Base-by-base conservation (phyloP, 2,888 invertebrate species). In the Tipula lateralis region DNA sequence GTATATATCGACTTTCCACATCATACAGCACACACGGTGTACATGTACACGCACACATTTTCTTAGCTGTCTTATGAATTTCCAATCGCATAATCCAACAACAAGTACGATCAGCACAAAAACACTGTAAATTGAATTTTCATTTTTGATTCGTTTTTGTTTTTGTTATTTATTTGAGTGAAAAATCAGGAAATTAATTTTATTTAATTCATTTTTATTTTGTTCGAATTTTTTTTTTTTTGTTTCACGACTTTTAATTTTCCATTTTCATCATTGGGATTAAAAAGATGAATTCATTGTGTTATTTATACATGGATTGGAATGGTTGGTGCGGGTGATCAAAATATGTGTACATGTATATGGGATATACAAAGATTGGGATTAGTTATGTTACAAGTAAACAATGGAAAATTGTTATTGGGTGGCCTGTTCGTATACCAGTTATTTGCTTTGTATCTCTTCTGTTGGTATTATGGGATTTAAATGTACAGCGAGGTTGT, bases 151-250 rank as follows among this genome's bases (percentile, higher is more conserved):
- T 44, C 13, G n/a, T 66, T 66, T 44, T 44, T 44, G 44, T 44
- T 66, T 66, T 66, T 66, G 66, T 66, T 66, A 66, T 66, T 66
- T 66, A 66, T 66, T 66, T 66, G 66, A 66, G 66, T 66, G 66
- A 66, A 66, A 66, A 66, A 66, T 66, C 66, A 66, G 66, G 66
- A 66, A 66, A 66, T 66, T 66, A 66, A 66, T 66, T 66, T 66
- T 66, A 66, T 66, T 66, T 66, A 66, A 66, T 66, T 66, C 24
- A 66, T 66, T 66, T 66, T 66, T 66, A 66, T 66, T 66, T 66
- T 66, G 66, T 66, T 66, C 66, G 66, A 24, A 24, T 66, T 66
- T 66, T 50, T 50, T 50, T 24, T 66, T 66, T 24, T 66, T 50
- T n/a, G n/a, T n/a, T 36, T 36, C n/a, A n/a, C 12, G 36, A 5